Percentiles rank a stretch among this genome's conserved stretches.
These are phyloP conservation scores for Cherax destructor DNA, from an alignment of 1,140 invertebrate species.

Conservation along the genomic window DNA sequence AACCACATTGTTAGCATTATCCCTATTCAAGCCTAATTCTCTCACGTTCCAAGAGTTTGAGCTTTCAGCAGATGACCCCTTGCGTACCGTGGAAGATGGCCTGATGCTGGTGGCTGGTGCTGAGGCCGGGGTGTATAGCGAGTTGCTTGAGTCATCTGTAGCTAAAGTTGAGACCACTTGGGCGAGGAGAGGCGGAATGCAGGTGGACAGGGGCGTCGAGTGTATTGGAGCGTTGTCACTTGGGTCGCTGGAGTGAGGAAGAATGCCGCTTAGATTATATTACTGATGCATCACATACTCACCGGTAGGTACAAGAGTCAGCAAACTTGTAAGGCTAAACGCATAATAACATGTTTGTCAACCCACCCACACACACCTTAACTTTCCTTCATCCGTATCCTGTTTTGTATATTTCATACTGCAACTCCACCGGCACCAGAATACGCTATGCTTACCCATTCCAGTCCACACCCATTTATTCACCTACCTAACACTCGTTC, in stretches of 20 bases:
- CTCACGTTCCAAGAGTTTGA: background rate
- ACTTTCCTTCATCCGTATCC: too few relatives aligned
- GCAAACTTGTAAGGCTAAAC: too few relatives aligned
- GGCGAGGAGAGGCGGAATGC: slow-evolving; percentile 5
- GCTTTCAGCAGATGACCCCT: background rate
- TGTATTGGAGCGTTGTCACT: background rate
- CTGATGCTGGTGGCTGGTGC: background rate
- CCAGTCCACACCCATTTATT: too few relatives aligned
- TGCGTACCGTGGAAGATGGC: background rate
- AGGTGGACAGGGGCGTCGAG: slow-evolving; percentile 29
- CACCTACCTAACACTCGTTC: too few relatives aligned
- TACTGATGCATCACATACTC: background rate
- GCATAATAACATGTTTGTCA: too few relatives aligned
- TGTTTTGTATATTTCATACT: too few relatives aligned
- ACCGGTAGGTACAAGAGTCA: too few relatives aligned
- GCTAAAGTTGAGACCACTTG: background rate
- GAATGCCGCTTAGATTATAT: background rate
- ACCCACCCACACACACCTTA: too few relatives aligned
- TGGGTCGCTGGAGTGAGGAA: background rate
- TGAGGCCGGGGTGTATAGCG: background rate
- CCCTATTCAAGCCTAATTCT: background rate
- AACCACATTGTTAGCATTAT: background rate
- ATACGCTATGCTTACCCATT: too few relatives aligned
- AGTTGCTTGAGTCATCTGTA: background rate
- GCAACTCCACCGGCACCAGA: too few relatives aligned